A percentile compares a stretch with the other conserved stretches of the same genome.
Conservation (phyloP, 2,888 invertebrate species). For the Diogma glabrata region DNA sequence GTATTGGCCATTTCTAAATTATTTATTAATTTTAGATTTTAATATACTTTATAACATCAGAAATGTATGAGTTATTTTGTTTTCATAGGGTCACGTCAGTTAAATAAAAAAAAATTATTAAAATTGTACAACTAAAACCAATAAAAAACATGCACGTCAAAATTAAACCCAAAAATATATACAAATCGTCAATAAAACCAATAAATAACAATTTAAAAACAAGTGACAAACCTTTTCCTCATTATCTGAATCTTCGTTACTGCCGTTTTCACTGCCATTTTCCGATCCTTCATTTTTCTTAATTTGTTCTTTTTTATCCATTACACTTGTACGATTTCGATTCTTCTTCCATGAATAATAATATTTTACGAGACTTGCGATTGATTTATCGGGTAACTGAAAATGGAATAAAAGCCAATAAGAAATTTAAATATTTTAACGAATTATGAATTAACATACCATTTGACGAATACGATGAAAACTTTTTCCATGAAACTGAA, state of each 20-base stretch:
- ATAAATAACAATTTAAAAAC: slow-evolving; percentile 6
- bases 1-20: slow-evolving; percentile 65
- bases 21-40: slow-evolving; percentile 13
- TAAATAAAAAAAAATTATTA: slow-evolving; percentile 7
- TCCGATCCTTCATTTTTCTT: slow-evolving; percentile 53
- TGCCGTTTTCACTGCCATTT: slow-evolving; percentile 70
- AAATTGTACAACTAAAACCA: slow-evolving; percentile 1
- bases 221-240: slow-evolving; percentile 60
- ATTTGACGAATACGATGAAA: slow-evolving; percentile 95
- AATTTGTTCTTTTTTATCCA: slow-evolving; percentile 68
- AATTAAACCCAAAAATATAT: background rate
- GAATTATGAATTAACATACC: too few species aligned
- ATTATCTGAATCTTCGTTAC: slow-evolving; percentile 76
- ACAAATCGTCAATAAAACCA: background rate
- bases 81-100: background rate
- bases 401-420: slow-evolving; percentile 20
- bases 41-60: slow-evolving; percentile 27
- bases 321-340: slow-evolving; percentile 78
- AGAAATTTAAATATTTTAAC: background rate
- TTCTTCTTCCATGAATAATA: slow-evolving; percentile 99
- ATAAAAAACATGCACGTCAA: background rate
- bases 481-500: slow-evolving; percentile 96
- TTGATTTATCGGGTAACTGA: slow-evolving; percentile 92
- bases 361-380: slow-evolving; percentile 90
- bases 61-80: background rate